Base-by-base conservation (phyloP, 2,888 invertebrate genomes). In the Cynaeus angustus region DNA sequence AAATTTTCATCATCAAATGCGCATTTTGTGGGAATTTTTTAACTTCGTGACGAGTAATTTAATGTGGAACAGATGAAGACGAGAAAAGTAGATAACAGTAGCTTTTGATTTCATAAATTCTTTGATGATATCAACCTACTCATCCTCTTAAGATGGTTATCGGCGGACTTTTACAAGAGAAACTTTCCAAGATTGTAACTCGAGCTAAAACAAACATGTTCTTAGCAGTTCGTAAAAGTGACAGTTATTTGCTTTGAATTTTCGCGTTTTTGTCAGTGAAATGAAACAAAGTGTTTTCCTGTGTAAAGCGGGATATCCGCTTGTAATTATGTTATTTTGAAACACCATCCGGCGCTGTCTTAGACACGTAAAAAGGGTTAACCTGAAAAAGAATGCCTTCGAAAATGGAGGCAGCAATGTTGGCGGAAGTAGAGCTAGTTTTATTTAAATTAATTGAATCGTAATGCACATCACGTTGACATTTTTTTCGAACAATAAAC, bases 171-270 rank as follows among this genome's bases (percentile, higher is more conserved):
- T 7, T 7, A 41, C 12, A n/a, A 41, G 3, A 41, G 10, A 41
- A 41, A 52, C 14, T 55, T 55, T 9, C 21, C 26, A 26, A 10
- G 41, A 10, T 38, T 38, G 37, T 37, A 37, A 43, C 26, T 30
- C 50, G 13, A n/a, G 56, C 66, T 55, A 66, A 56, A 48, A 66
- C 56, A 55, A 66, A 56, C 59, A 58, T 33, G 59, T 59, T 43
- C 26, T 21, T n/a, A 4, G 16, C 73, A 64, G 68, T 48, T 69
- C 74, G 68, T 73, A 69, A 73, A 73, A 58, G 71, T 59, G 61
- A 66, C 70, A 66, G 68, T 70, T 74, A 71, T 72, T 74, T 72
- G 68, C 73, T 72, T 72, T 72, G 68, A 58, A 70, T 72, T 74
- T 74, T 71, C 72, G 73, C 72, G 59, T 72, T 73, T 58, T 55